Evolutionary conservation across 1,140 invertebrate species (phyloP), one percentile per base, ranked within the genome.

Genomic region (Ostrea edulis): DNA sequence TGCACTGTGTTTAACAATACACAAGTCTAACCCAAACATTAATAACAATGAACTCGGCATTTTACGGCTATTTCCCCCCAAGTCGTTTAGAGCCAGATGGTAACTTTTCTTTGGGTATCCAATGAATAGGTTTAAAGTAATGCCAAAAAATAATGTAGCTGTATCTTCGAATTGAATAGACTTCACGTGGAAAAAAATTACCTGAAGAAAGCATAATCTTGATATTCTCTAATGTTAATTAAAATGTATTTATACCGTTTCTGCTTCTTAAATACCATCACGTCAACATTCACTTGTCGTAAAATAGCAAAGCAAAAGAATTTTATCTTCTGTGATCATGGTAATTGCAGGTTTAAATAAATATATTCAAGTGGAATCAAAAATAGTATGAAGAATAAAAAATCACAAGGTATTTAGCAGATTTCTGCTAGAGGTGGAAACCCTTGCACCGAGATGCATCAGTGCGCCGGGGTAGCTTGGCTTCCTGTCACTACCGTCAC

Each of bases 1-100:
- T 7, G 17, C 55, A 77, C 8, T 77, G 68, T 77, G 68, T 77
- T 77, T 77, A 77, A 77, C 68, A 77, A 77, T 77, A 77, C 25
- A 77, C 68, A 77, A 77, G 68, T 77, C 68, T 77, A 77, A 77
- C 68, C 68, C 68, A 77, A 77, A 77, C 68, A 77, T 35, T 25
- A 12, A 77, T 35, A 29, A 77, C 68, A 35, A 25, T 77, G 68
- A 77, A 77, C 68, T 77, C 25, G 68, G 25, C 68, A 35, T 29
- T 77, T 77, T 77, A 77, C 68, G 68, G 68, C 68, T 77, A 77
- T 77, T 77, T 77, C 3, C 68, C 55, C 11, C 29, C 22, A 9
- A 29, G 68, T 25, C 68, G 68, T 77, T 77, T 29, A 77, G 11
- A 29, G 29, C 68, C 68, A 77, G 68, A 77, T 77, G 68, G 68